phyloP scores from a whole-genome alignment of 2,888 invertebrate genomes.

The Aleiodes testaceus region DNA sequence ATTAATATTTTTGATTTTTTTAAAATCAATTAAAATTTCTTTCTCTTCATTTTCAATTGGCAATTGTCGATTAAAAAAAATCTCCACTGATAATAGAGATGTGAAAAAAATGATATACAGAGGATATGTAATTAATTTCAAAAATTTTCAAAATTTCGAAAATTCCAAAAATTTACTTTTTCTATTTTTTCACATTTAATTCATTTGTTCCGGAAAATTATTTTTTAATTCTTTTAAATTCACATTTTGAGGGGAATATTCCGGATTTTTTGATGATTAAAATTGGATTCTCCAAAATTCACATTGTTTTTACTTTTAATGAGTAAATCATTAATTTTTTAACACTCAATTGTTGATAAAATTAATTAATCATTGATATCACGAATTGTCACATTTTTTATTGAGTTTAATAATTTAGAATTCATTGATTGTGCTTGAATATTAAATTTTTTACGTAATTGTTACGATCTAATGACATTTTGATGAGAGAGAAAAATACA shows the following conservation, averaged over 20 bases:
- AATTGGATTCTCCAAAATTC: too few species aligned
- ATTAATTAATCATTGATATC: too few species aligned
- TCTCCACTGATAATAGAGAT: background rate
- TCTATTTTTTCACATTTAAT: background rate
- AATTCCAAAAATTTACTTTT: background rate
- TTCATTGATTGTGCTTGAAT: background rate
- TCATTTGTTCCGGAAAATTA: background rate
- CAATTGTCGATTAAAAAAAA: background rate
- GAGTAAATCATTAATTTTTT: too few species aligned
- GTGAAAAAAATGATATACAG: background rate
- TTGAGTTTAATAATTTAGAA: background rate
- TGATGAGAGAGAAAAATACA: slow-evolving; percentile 17
- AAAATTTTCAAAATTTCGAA: background rate
- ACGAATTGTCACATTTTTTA: background rate
- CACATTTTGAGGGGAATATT: too few species aligned
- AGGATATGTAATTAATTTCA: background rate
- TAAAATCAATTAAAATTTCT: slow-evolving; percentile 12
- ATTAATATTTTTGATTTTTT: slow-evolving; percentile 13
- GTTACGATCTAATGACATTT: slow-evolving; percentile 14
- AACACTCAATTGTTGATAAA: too few species aligned
- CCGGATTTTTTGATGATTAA: too few species aligned
- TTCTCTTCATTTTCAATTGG: background rate
- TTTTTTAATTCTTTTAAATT: background rate
- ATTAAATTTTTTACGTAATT: slow-evolving; percentile 2
- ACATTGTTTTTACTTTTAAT: too few species aligned